Base-by-base conservation (phyloP, 2,113 vertebrate species). In the Tinamus guttatus region DNA sequence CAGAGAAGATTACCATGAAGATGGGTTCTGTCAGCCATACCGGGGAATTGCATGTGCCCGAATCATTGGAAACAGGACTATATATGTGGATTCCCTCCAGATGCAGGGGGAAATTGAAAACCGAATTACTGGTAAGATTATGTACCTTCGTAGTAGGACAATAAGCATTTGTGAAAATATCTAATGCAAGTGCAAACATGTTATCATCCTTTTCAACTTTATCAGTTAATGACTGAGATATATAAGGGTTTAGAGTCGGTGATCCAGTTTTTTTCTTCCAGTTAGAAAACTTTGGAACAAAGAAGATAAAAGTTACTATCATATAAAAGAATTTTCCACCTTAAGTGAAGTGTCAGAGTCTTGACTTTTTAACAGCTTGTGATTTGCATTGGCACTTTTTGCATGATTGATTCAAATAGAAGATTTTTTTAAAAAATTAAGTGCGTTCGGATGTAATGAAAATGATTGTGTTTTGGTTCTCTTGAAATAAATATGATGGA, bases 21-120 rank as follows among this genome's bases (percentile, higher is more conserved):
- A 99, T 25, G 99, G 99, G 18, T 99, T 99, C 98, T 99, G 99
- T 96, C 99, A 99, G 96, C 99, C 99, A 0, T 99, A 99, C 84
- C 97, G 99, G 13, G 99, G 99, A 64, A 99, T 99, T n/a, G 99
- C 99, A 0, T 99, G 99, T 32, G 99, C 99, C 1, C 98, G 99
- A 87, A 99, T 99, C 97, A 99, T 99, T 32, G 99, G 99, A 65
- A 99, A 99, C 98, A 98, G 98, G 70, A 99, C 99, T 89, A 99
- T 99, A 96, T 99, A 99, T 13, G 99, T 99, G 78, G 99, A 99
- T 96, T 99, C 99, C 15, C 98, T 99, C 34, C 99, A 99, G 98
- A 99, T 99, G 98, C 99, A 99, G 96, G 99, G 99, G 7, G 99
- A 99, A 97, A 99, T 99, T 79, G 99, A 99, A 96, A 99, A 99